Base-by-base conservation (phyloP, 2,797 vertebrate species). In the Galagoides demidoff region DNA sequence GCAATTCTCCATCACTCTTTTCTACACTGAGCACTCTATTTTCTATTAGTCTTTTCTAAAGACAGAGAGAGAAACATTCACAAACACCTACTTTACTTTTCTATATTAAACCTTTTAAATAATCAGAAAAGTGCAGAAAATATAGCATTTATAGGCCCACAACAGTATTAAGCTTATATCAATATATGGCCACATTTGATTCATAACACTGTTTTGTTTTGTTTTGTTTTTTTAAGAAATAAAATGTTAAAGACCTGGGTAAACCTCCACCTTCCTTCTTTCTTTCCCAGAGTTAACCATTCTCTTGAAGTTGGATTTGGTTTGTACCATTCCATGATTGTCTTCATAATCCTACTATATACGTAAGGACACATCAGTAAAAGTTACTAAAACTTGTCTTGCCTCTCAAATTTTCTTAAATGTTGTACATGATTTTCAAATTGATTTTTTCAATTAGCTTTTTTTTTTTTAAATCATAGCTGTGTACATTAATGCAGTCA, bases 61-160 rank as follows among this genome's bases (percentile, higher is more conserved):
- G 12, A 68, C 27, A 77, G 27, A 63, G 10, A 49, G 12, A 63
- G 37, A 81, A 68, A 76, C 11, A 63, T 6, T 34, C 5, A 34
- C 3, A 88, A 57, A 79, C 16, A 52, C 19, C 2, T 20, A 84
- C 23, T 76, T 90, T 76, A 23, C 27, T 86, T 86, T 64, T 87
- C 79, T 57, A 19, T 84, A 74, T 79, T 6, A 94, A 95, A 63
- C 14, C 9, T 77, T 95, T 92, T 37, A 45, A 88, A 74, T 11
- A 77, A 70, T 4, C 8, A 82, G 17, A 84, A 95, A 87, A 74
- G 0, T 78, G 0, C 9, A 96, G 8, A 95, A 85, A 95, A 88
- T 55, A 83, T 27, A 66, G 25, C 22, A 94, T 81, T 73, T 88
- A 37, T 82, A 22, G 93, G 23, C 17, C 7, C 7, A 16, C 45